Percentiles rank a stretch among this genome's conserved stretches.
phyloP scores from a whole-genome alignment of 2,113 vertebrate genomes.

The Sphyrna mokarran region DNA sequence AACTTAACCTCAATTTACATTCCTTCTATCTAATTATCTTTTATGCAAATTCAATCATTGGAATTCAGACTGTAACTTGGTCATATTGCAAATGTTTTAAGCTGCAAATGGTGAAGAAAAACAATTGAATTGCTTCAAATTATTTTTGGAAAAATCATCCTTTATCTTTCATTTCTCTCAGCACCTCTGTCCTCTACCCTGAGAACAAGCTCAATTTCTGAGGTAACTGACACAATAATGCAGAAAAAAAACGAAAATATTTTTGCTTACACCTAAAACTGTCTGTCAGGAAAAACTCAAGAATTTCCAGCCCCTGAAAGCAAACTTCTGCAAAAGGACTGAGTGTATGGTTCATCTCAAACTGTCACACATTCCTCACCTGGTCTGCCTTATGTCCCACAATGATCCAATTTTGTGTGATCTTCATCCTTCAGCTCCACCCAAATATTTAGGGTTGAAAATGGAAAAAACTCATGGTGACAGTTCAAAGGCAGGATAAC shows the following conservation, averaged over 20 bases:
- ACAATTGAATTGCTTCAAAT: not conserved
- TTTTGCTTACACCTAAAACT: not conserved
- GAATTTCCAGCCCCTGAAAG: not conserved
- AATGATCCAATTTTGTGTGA: not conserved
- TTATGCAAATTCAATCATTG: not conserved
- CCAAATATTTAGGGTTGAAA: not conserved
- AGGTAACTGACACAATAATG: not conserved
- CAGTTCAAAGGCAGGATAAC: not conserved
- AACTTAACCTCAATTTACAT: not conserved
- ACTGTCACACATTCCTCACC: not conserved
- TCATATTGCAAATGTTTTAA: not conserved
- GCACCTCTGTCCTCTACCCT: not conserved
- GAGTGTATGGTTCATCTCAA: not conserved
- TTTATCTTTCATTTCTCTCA: not conserved
- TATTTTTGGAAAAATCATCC: not conserved
- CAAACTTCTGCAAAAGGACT: not conserved
- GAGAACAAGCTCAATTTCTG: not conserved
- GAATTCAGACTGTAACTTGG: not conserved
- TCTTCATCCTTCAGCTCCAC: not conserved
- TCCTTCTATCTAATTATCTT: conserved; percentile 9
- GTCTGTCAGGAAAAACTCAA: not conserved
- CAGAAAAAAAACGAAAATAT: not conserved
- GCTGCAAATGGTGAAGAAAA: not conserved
- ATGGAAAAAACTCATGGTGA: not conserved
- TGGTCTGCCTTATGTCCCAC: not conserved